Base-by-base conservation (phyloP, 2,797 vertebrate genomes). In the Coregonus sp. region DNA sequence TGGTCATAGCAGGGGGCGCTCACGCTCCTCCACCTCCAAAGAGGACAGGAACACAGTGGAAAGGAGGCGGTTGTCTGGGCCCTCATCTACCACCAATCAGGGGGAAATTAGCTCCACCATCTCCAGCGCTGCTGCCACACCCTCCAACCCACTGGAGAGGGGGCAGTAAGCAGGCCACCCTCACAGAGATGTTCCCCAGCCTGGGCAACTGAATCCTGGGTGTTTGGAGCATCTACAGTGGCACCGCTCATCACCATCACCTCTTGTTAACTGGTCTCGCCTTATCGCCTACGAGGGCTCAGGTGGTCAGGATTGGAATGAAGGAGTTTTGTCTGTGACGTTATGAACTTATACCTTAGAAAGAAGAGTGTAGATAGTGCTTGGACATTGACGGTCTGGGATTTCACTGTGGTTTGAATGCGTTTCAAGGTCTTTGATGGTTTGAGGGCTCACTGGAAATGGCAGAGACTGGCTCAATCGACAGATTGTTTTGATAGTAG, bases 121-220 rank as follows among this genome's bases (percentile, higher is more conserved):
- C 40, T 9, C 59, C 70, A 31, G 29, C 14, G 51, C 4, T 5
- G 14, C 63, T 14, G 50, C 73, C 12, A 3, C 70, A 9, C 3
- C 77, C 16, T 5, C 67, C 5, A n/a, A 16, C 25, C 37, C 50
- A 12, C n/a, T 51, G n/a, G 81, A 81, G n/a, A 85, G 68, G 56
- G 25, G 31, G 65, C 18, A n/a, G 35, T 9, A 91, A 81, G 54
- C 87, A 89, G 80, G 70, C 80, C 75, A 89, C 87, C 20, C 78
- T 87, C 11, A 83, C 83, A 5, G 65, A 31, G 65, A 33, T 31
- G 65, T 67, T 67, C 11, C 59, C 20, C 59, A 25, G n/a, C 12
- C 59, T 63, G 59, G 59, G 20, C 20, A n/a, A 1, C 59, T 63
- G 59, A 63, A 20, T 25, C 20, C 3, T 12, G n/a, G 40, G 40